A percentile compares a stretch with the other conserved stretches of the same genome.
Conservation (phyloP, 2,113 vertebrate genomes). For the Mirza zaza region DNA sequence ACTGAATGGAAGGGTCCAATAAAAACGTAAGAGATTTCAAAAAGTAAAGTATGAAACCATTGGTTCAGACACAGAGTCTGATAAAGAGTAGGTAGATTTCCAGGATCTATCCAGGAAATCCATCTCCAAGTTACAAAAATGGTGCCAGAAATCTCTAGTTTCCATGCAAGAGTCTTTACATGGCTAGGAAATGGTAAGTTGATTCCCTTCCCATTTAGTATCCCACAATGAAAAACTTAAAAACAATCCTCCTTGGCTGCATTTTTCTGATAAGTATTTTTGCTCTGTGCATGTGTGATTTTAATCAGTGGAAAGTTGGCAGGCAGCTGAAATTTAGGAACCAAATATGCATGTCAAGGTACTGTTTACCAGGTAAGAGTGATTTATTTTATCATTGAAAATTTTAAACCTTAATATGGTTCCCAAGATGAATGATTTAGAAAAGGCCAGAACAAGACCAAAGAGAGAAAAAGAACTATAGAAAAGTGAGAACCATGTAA, state of each 20-base stretch:
- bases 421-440: conserved; percentile 24
- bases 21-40: not conserved
- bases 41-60: not conserved
- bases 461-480: not conserved
- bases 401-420: not conserved
- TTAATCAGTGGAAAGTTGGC: not conserved
- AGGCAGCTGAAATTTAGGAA: conserved; percentile 45
- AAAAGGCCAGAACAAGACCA: not conserved
- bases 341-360: not conserved
- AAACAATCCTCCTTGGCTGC: not conserved
- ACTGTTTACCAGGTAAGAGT: conserved; percentile 4
- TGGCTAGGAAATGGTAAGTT: not conserved
- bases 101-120: not conserved
- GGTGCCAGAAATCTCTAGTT: not conserved
- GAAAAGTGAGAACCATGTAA: not conserved
- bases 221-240: not conserved
- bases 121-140: not conserved
- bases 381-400: conserved; percentile 20
- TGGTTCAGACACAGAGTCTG: not conserved
- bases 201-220: not conserved
- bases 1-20: not conserved
- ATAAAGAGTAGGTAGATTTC: not conserved
- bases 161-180: not conserved
- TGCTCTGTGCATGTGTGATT: not conserved
- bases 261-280: not conserved